A percentile compares a stretch with the other conserved stretches of the same genome.
Evolutionary conservation across 2,113 vertebrate genomes (phyloP).

Genomic region (Mormyrus lacerda): DNA sequence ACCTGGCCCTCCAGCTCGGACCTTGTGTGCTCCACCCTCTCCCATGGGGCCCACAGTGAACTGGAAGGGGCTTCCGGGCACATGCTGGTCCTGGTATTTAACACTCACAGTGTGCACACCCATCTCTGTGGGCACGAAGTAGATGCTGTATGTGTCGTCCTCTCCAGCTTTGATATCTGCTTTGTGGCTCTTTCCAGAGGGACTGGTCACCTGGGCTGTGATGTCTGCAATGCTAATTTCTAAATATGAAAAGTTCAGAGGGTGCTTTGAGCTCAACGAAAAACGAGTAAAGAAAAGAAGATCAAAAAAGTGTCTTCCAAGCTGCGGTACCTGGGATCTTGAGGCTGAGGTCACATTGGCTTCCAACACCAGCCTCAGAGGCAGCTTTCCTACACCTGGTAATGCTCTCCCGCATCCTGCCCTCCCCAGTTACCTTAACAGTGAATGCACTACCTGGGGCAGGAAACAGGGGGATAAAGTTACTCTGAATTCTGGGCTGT

Average conservation of each 20-base stretch:
- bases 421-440: constrained; percentile 73
- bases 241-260: constrained; percentile 28
- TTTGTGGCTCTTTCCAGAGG: constrained; percentile 61
- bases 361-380: constrained; percentile 69
- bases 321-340: constrained; percentile 69
- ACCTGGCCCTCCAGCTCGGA: constrained; percentile 70
- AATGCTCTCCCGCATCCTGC: constrained; percentile 71
- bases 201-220: constrained; percentile 71
- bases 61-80: constrained; percentile 75
- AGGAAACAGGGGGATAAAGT: not conserved
- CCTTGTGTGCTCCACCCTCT: constrained; percentile 72
- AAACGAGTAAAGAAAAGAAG: not conserved
- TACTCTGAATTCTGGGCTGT: not conserved
- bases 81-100: constrained; percentile 66
- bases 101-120: constrained; percentile 73
- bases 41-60: constrained; percentile 74
- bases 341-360: constrained; percentile 72
- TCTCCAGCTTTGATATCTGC: constrained; percentile 65
- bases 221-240: constrained; percentile 68
- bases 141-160: constrained; percentile 67
- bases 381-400: constrained; percentile 66
- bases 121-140: constrained; percentile 76
- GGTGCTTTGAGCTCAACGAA: not conserved
- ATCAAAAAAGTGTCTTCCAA: not conserved
- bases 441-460: constrained; percentile 72